Base-by-base conservation (phyloP, 2,888 invertebrate species). In the Alviniconcha strummeri region DNA sequence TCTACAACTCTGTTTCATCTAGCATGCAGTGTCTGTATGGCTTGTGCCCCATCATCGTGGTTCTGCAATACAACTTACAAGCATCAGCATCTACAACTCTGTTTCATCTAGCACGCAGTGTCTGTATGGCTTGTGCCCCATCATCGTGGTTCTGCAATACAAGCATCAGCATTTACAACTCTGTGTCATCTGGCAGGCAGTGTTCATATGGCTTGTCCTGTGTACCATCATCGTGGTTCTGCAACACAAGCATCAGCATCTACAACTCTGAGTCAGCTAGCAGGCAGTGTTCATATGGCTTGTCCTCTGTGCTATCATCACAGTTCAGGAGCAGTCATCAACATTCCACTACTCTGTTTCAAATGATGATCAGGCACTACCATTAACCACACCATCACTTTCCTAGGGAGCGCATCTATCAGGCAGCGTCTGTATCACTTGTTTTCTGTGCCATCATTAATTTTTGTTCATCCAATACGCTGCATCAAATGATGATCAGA, bases 361-460 rank as follows among this genome's bases (percentile, higher is more conserved):
- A 36, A 36, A 36, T 36, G 36, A 36, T 36, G 36, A 36, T 36
- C 36, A 36, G 36, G 36, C 36, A 36, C 3, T 36, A 36, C 0
- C 36, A 36, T 36, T 36, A 36, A 36, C 36, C 36, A 36, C 36
- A 36, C 36, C 36, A 36, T 36, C 36, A 36, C 36, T 36, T 36
- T 36, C 36, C 36, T 36, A 3, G 36, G 36, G 36, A 36, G 3
- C 36, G 36, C 36, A 36, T n/a, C n/a, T n/a, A n/a, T 36, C 91
- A 99, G 95, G 88, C 99, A 99, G 94, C 99, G 99, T 87, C 98
- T 98, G 94, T 99, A 99, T 85, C 97, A 98, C 94, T 98, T 98
- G 90, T 99, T 99, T 55, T 97, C 95, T 13, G 98, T 97, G 76
- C 99, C 99, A 92, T 99, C 99, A 94, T 99, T 36, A 36, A 36